These are phyloP conservation scores for Proteles cristata DNA, from an alignment of 2,113 vertebrate genomes.

Conservation along the genomic window DNA sequence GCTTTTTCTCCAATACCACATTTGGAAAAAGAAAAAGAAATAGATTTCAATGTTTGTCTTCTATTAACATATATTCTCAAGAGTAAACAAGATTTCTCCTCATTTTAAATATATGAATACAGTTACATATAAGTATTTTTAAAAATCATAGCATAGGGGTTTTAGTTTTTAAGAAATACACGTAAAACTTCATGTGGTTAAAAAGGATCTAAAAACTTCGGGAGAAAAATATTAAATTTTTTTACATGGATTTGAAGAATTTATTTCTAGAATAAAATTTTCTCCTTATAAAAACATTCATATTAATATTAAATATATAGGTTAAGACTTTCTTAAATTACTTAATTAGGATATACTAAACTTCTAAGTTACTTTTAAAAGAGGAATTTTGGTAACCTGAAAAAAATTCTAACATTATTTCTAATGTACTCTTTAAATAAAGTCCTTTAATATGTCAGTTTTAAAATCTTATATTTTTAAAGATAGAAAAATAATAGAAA, in stretches of 20 bases:
- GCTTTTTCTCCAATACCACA: conserved; percentile 64
- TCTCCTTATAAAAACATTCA: conserved; percentile 79
- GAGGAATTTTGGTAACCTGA: conserved; percentile 79
- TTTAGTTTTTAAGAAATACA: conserved; percentile 69
- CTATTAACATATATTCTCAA: conserved; percentile 50
- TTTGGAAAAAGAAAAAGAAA: conserved; percentile 71
- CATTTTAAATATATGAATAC: conserved; percentile 75
- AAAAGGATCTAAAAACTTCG: conserved; percentile 76
- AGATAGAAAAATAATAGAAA: conserved; percentile 74
- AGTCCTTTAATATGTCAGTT: conserved; percentile 75
- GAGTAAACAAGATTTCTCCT: conserved; percentile 68
- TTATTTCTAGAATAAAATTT: conserved; percentile 78
- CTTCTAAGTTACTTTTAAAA: conserved; percentile 83
- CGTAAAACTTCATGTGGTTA: conserved; percentile 63
- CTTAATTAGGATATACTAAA: conserved; percentile 82
- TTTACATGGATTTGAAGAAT: conserved; percentile 80
- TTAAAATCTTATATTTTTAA: conserved; percentile 77
- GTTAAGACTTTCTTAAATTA: conserved; percentile 83
- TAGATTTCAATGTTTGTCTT: conserved; percentile 72
- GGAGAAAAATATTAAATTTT: conserved; percentile 71
- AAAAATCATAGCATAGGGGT: conserved; percentile 1
- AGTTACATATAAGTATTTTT: conserved; percentile 23
- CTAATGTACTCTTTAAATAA: conserved; percentile 80
- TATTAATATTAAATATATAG: conserved; percentile 81
- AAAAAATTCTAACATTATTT: conserved; percentile 82